phyloP scores from a whole-genome alignment of 1,140 invertebrate species.

The Philotrypesis tridentata region DNA sequence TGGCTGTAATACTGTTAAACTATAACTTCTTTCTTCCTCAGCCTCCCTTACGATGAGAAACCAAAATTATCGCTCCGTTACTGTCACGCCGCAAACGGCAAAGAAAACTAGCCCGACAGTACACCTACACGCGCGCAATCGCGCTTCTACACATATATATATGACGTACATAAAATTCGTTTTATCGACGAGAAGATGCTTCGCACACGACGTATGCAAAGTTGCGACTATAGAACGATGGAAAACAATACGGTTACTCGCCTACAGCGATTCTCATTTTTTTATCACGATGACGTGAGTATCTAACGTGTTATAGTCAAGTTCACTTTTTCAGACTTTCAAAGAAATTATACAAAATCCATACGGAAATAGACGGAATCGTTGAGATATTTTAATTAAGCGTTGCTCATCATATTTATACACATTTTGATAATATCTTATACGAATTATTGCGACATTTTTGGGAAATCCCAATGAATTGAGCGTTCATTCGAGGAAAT shows the following conservation, averaged over 20 bases:
- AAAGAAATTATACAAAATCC: no score
- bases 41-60: slow-evolving; percentile 3
- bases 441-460: no score
- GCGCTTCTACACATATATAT: background rate
- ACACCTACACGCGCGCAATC: background rate
- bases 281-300: no score
- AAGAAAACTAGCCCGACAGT: slow-evolving; percentile 7
- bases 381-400: no score
- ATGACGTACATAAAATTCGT: background rate
- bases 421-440: no score
- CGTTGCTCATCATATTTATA: no score
- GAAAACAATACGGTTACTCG: slow-evolving; percentile 6
- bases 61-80: slow-evolving; percentile 21
- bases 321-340: no score
- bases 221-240: background rate
- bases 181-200: background rate
- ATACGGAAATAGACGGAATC: no score
- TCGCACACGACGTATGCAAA: background rate
- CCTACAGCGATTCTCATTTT: no score
- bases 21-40: background rate
- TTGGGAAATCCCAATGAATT: no score
- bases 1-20: background rate
- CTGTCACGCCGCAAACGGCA: background rate
- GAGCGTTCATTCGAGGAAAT: no score
- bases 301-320: no score